phyloP scores from a whole-genome alignment of 2,888 invertebrate genomes.

The Danaus chrysippus region DNA sequence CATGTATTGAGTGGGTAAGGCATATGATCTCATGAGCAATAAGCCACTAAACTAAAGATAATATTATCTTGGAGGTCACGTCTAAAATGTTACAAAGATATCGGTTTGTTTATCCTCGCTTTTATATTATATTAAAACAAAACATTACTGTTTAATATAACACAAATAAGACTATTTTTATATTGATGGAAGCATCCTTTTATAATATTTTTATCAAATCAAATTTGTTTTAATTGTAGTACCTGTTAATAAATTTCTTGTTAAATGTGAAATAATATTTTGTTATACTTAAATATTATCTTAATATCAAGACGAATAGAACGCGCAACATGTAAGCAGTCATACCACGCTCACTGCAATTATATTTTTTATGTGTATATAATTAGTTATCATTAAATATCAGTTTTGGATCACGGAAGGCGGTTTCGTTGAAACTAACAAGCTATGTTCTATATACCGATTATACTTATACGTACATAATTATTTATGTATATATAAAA shows the following conservation, averaged over 20 bases:
- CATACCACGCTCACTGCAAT: slow-evolving; percentile 37
- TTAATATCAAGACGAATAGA: slow-evolving; percentile 5
- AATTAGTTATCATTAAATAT: slow-evolving; percentile 36
- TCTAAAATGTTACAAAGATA: slow-evolving; percentile 1
- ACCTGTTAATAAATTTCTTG: too few species aligned
- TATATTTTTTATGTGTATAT: slow-evolving; percentile 33
- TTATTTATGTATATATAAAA: neutral
- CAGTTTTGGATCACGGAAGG: slow-evolving; percentile 45
- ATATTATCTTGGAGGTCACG: neutral
- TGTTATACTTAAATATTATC: too few species aligned
- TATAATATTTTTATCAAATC: too few species aligned
- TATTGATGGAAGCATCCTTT: too few species aligned
- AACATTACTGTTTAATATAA: too few species aligned
- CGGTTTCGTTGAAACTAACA: slow-evolving; percentile 35
- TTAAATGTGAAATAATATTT: too few species aligned
- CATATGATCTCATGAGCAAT: neutral
- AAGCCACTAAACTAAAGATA: slow-evolving; percentile 1
- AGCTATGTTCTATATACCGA: slow-evolving; percentile 48
- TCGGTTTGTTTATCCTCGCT: neutral
- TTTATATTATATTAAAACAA: neutral
- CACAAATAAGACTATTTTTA: too few species aligned
- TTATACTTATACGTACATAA: slow-evolving; percentile 51
- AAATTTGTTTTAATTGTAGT: too few species aligned
- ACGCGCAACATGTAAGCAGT: slow-evolving; percentile 35
- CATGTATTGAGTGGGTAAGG: slow-evolving; percentile 2